Evolutionary conservation across 2,797 vertebrate genomes (phyloP).

Genomic region (Sphaeramia orbicularis): DNA sequence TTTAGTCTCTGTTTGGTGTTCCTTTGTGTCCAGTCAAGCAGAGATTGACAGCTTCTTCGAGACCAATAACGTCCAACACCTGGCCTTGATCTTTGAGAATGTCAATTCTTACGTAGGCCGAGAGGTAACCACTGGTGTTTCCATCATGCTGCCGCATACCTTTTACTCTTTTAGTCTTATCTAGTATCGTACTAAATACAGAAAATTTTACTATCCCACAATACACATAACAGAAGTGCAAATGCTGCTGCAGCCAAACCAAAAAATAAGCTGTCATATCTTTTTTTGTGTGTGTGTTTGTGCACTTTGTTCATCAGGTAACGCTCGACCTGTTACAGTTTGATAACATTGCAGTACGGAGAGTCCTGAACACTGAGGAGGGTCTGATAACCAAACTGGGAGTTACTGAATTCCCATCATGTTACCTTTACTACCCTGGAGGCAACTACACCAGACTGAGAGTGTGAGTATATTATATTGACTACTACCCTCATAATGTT

Average conservation of each 20-base stretch:
- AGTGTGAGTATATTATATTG: slow-evolving; percentile 85
- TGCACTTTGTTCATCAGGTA: slow-evolving; percentile 80
- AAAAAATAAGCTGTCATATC: neutral
- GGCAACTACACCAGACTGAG: slow-evolving; percentile 83
- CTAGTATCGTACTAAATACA: no score
- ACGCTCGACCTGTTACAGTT: slow-evolving; percentile 92
- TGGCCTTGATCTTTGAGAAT: slow-evolving; percentile 92
- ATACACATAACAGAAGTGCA: no score
- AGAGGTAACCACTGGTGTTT: slow-evolving; percentile 85
- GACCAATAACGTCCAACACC: slow-evolving; percentile 82
- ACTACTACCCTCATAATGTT: no score
- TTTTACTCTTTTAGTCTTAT: neutral
- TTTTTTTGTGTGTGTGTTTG: slow-evolving; percentile 3
- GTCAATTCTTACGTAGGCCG: slow-evolving; percentile 88
- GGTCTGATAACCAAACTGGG: slow-evolving; percentile 84
- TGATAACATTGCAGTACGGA: slow-evolving; percentile 88
- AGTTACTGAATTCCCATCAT: slow-evolving; percentile 90
- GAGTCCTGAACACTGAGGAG: slow-evolving; percentile 86
- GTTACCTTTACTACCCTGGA: slow-evolving; percentile 86
- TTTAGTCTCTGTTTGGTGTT: slow-evolving; percentile 16
- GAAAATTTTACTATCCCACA: no score
- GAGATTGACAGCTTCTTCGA: slow-evolving; percentile 90
- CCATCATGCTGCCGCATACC: neutral
- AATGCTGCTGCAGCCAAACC: no score
- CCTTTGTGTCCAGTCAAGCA: slow-evolving; percentile 76